A percentile compares a stretch with the other conserved stretches of the same genome.
These are phyloP conservation scores for Catonia carolina DNA, from an alignment of 2,888 invertebrate genomes.

Conservation along the genomic window DNA sequence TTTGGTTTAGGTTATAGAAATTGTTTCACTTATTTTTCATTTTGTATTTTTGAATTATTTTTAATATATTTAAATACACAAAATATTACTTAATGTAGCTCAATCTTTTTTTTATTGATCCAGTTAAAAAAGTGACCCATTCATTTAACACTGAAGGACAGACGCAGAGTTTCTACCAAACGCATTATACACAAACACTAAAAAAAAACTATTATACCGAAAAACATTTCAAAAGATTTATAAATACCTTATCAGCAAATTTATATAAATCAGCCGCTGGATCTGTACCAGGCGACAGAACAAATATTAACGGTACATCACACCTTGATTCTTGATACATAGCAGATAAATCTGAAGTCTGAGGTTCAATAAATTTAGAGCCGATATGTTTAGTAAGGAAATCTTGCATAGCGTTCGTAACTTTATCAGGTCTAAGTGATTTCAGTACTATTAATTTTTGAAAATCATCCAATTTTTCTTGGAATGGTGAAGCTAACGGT, in stretches of 20 bases:
- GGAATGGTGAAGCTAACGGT: slow-evolving; percentile 59
- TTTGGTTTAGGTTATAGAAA: too few species aligned
- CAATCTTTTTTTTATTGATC: too few species aligned
- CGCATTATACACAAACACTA: too few species aligned
- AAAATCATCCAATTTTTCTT: slow-evolving; percentile 57
- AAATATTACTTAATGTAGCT: too few species aligned
- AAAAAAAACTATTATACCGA: too few species aligned
- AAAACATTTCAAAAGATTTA: too few species aligned
- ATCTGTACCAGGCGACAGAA: slow-evolving; percentile 85
- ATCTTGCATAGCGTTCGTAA: slow-evolving; percentile 70
- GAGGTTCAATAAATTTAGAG: slow-evolving; percentile 73
- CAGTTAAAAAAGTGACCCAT: too few species aligned
- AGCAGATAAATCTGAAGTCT: slow-evolving; percentile 73
- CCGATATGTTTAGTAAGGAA: slow-evolving; percentile 66
- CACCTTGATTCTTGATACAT: slow-evolving; percentile 75
- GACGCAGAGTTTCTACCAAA: too few species aligned
- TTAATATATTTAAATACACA: too few species aligned
- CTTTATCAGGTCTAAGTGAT: slow-evolving; percentile 76
- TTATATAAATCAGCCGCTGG: slow-evolving; percentile 75
- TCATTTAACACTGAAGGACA: too few species aligned
- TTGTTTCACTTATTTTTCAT: too few species aligned
- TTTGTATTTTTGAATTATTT: too few species aligned
- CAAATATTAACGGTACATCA: slow-evolving; percentile 74
- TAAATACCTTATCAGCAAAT: slow-evolving; percentile 62
- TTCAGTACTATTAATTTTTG: slow-evolving; percentile 72